A percentile compares a stretch with the other conserved stretches of the same genome.
phyloP scores from a whole-genome alignment of 2,113 vertebrate species.

The Haemorhous mexicanus region DNA sequence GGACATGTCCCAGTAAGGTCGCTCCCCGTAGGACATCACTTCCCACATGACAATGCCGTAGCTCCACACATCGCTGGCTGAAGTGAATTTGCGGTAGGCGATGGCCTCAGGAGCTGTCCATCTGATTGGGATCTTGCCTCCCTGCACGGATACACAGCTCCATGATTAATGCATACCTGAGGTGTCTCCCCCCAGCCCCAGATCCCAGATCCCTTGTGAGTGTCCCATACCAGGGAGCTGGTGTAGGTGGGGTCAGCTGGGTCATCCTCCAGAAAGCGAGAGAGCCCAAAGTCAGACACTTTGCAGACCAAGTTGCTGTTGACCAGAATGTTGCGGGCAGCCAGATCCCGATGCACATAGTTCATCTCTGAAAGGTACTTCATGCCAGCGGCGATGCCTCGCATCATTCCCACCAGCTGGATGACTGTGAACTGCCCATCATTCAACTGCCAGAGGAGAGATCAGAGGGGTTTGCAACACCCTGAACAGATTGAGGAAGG shows the following conservation, averaged over 20 bases:
- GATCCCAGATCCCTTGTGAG: not conserved
- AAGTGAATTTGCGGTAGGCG: constrained; percentile 97
- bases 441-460: constrained; percentile 79
- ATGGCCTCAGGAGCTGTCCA: constrained; percentile 98
- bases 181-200: not conserved
- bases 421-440: constrained; percentile 97
- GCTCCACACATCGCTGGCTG: constrained; percentile 97
- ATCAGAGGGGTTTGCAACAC: not conserved
- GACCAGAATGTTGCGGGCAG: constrained; percentile 94
- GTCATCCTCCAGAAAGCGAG: constrained; percentile 94
- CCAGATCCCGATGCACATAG: constrained; percentile 93
- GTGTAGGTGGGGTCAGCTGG: constrained; percentile 93
- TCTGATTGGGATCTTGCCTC: constrained; percentile 96
- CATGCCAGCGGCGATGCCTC: constrained; percentile 94
- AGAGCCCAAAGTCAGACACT: constrained; percentile 95
- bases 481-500: not conserved
- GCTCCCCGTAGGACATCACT: constrained; percentile 96
- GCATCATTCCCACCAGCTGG: constrained; percentile 95
- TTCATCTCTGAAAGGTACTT: constrained; percentile 98
- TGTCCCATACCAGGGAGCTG: constrained; percentile 88
- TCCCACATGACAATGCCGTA: constrained; percentile 99
- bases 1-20: constrained; percentile 99
- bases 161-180: not conserved
- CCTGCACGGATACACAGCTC: constrained; percentile 72
- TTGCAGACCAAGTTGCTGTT: constrained; percentile 98